Conservation (phyloP, 2,888 invertebrate species). For the Scaptomyza cyrtandrae region DNA sequence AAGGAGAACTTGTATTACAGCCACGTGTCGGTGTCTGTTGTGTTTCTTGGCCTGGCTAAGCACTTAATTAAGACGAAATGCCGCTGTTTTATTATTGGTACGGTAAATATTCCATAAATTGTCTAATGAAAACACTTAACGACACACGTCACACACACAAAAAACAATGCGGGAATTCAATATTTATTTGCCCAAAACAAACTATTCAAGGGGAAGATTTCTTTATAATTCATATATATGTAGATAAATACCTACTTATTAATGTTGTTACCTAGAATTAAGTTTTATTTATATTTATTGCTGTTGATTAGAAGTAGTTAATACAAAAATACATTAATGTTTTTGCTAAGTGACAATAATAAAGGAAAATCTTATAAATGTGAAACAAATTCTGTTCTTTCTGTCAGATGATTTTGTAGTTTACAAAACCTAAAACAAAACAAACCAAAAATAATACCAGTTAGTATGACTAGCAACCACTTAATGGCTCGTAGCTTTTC, state of each 20-base stretch:
- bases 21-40: conserved; percentile 43
- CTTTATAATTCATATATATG: conserved; percentile 23
- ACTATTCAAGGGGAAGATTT: conserved; percentile 44
- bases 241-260: background rate
- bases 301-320: background rate
- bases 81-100: conserved; percentile 74
- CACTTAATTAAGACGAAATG: conserved; percentile 79
- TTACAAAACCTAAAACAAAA: conserved; percentile 6
- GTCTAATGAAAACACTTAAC: conserved; percentile 73
- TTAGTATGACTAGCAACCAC: conserved; percentile 39
- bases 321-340: background rate
- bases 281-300: background rate
- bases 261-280: conserved; percentile 5
- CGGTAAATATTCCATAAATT: conserved; percentile 76
- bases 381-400: no score
- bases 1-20: conserved; percentile 16
- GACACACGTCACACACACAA: conserved; percentile 68
- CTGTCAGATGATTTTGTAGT: no score
- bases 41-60: conserved; percentile 42
- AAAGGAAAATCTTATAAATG: no score
- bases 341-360: background rate
- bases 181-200: conserved; percentile 61
- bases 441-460: conserved; percentile 14
- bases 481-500: conserved; percentile 40
- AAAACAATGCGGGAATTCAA: conserved; percentile 77